These are phyloP conservation scores for Gobiocypris rarus DNA, from an alignment of 2,113 vertebrate genomes.

Conservation along the genomic window DNA sequence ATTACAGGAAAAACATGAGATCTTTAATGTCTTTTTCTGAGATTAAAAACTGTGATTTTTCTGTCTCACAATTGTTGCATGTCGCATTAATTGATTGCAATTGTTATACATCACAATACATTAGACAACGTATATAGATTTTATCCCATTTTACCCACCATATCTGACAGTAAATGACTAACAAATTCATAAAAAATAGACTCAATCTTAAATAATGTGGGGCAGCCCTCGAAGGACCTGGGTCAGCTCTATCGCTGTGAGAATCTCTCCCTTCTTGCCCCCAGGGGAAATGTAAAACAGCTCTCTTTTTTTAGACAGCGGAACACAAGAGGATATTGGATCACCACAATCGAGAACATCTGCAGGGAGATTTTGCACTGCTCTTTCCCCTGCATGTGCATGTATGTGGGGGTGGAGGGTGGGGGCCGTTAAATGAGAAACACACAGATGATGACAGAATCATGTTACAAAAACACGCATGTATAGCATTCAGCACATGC, in stretches of 20 bases:
- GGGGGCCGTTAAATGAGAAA: constrained; percentile 1
- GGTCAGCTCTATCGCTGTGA: constrained; percentile 54
- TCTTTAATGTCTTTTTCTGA: not conserved
- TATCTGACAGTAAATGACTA: constrained; percentile 22
- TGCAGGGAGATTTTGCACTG: constrained; percentile 55
- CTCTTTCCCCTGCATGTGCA: constrained; percentile 39
- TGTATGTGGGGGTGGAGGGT: not conserved
- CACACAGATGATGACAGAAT: constrained; percentile 33
- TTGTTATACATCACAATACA: not conserved
- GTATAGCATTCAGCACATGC: constrained; percentile 4
- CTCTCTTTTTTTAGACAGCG: constrained; percentile 52
- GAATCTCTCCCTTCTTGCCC: constrained; percentile 47
- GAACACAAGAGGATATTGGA: constrained; percentile 60
- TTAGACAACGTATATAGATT: not conserved
- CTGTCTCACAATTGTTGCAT: not conserved
- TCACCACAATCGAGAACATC: constrained; percentile 66
- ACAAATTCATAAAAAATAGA: constrained; percentile 35
- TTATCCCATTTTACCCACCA: not conserved
- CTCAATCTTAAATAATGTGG: constrained; percentile 46
- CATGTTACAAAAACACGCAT: constrained; percentile 27
- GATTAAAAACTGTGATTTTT: not conserved
- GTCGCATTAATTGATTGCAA: not conserved
- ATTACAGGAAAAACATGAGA: not conserved
- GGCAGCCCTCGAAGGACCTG: constrained; percentile 37
- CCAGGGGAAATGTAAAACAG: constrained; percentile 54